These are phyloP conservation scores for Drosophila cardini DNA, from an alignment of 1,140 invertebrate species.

Conservation along the genomic window DNA sequence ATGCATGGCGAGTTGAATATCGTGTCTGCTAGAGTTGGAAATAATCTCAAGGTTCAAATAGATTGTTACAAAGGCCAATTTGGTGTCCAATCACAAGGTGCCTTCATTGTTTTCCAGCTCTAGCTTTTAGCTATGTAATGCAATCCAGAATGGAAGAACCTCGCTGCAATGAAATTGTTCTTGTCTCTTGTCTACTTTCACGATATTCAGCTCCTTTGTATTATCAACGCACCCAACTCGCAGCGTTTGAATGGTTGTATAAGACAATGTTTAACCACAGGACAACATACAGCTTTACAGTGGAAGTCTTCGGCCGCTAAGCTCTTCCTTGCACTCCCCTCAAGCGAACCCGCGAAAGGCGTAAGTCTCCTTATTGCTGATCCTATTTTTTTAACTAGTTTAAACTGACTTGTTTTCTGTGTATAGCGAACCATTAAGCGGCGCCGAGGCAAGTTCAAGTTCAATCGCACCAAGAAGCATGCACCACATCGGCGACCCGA, in stretches of 20 bases:
- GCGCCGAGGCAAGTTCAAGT: conserved; percentile 91
- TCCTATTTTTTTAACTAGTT: background rate
- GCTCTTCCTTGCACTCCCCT: conserved; percentile 83
- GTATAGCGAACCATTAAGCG: conserved; percentile 86
- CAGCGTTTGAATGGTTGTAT: conserved; percentile 84
- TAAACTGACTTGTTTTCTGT: background rate
- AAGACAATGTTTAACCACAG: conserved; percentile 85
- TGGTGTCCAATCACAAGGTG: no score
- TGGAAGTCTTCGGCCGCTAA: conserved; percentile 83
- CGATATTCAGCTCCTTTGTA: conserved; percentile 84
- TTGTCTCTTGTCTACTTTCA: conserved; percentile 77
- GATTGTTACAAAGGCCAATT: background rate
- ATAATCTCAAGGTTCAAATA: background rate
- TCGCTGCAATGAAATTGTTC: conserved; percentile 43
- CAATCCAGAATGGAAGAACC: conserved; percentile 24
- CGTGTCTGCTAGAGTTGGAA: conserved; percentile 64
- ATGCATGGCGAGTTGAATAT: conserved; percentile 83
- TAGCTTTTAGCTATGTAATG: conserved; percentile 31
- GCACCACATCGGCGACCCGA: conserved; percentile 86
- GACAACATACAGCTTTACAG: conserved; percentile 79
- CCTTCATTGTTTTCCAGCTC: conserved; percentile 40
- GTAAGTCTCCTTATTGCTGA: conserved; percentile 57
- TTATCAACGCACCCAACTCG: conserved; percentile 84
- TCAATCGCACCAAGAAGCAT: conserved; percentile 92
- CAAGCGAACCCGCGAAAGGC: conserved; percentile 77